Base-by-base conservation (phyloP, 2,888 invertebrate species). In the Plagodis dolabraria region DNA sequence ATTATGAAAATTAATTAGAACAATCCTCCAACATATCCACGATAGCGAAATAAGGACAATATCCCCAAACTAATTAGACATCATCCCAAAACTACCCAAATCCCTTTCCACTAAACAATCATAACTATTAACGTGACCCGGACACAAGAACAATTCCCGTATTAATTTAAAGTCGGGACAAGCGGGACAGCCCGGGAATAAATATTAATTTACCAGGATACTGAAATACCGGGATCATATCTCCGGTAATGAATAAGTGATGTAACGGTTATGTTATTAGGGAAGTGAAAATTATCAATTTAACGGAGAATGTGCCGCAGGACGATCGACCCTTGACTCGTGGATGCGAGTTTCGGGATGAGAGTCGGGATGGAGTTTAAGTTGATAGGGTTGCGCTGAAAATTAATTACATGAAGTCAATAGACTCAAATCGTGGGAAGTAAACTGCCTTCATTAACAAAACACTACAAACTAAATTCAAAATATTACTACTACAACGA, bases 231-330 rank as follows among this genome's bases (percentile, higher is more conserved):
- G 83, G 82, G 81, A 84, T 87, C 86, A 85, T 85, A 84, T 83
- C 85, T 82, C 62, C 71, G 68, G 80, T 83, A 85, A 88, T 91
- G 91, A 91, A 91, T 91, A 91, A 87, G 81, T 89, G 84, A 91
- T 87, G 85, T 78, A 71, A 84, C 78, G 80, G 82, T 82, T 79
- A 80, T 78, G 79, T 79, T 79, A 81, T 79, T 83, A 81, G 72
- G 80, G 68, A 73, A 79, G 81, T 77, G 84, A 83, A 86, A 86
- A 89, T 90, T 90, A 90, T 90, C 90, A 89, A 89, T 90, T 87
- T 87, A 80, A 77, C 79, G 70, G 65, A 68, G 70, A 72, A 69
- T 73, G 71, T n/a, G 46, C 33, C 46, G 46, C 46, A 56, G 56
- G 66, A 56, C 77, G 80, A 83, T 84, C 87, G 81, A 85, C 86